Evolutionary conservation across 1,140 invertebrate species (phyloP).

Genomic region (Anoplolepis gracilipes): DNA sequence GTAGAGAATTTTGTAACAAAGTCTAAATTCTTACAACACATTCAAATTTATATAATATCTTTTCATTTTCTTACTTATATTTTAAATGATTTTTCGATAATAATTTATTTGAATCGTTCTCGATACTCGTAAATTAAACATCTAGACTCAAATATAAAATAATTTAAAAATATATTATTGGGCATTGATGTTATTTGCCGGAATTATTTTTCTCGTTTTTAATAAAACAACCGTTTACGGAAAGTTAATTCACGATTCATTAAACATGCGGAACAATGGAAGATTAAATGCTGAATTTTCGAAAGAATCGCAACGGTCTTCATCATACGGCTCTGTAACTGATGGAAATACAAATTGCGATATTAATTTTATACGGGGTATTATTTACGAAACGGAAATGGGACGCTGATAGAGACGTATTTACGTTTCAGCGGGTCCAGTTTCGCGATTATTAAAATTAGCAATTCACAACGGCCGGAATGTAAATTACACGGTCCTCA

Average conservation of each 20-base stretch:
- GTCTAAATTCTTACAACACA: background rate
- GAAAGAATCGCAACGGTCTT: conserved; percentile 48
- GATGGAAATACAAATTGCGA: conserved; percentile 63
- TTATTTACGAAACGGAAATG: conserved; percentile 60
- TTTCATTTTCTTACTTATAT: background rate
- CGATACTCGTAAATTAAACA: background rate
- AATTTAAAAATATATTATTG: background rate
- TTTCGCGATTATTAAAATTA: conserved; percentile 65
- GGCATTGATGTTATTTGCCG: background rate
- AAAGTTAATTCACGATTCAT: conserved; percentile 53
- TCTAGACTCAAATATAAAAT: background rate
- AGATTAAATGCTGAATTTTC: conserved; percentile 56
- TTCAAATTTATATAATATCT: background rate
- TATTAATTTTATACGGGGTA: conserved; percentile 53
- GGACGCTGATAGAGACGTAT: conserved; percentile 54
- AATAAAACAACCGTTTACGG: background rate
- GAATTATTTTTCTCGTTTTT: conserved; percentile 2
- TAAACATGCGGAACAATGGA: background rate
- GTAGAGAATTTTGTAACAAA: background rate
- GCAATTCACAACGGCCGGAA: conserved; percentile 51
- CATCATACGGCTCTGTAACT: conserved; percentile 19
- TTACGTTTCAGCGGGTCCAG: conserved; percentile 49
- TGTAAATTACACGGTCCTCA: conserved; percentile 58
- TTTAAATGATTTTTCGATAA: background rate
- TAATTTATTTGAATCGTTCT: background rate